Evolutionary conservation across 2,797 vertebrate genomes (phyloP), one percentile per base, ranked within the genome.

Genomic region (Acropternis orthonyx): DNA sequence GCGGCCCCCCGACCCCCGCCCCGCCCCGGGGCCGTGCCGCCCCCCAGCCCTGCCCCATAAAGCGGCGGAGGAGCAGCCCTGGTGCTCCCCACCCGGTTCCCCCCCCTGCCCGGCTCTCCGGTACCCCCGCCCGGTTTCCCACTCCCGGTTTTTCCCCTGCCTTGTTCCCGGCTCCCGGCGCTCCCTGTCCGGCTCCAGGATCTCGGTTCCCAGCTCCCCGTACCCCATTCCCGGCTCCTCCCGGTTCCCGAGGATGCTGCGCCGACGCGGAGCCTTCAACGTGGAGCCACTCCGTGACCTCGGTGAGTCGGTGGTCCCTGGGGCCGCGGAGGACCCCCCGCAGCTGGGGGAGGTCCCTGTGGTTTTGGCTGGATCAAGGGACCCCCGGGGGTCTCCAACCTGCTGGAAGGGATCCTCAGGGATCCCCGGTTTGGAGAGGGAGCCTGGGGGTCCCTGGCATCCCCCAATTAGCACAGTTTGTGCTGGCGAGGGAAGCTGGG

Each of bases 341-440:
- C 3, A 23, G n/a, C 10, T 11, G 6, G 39, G 24, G 12, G 24
- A 10, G 27, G 3, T 30, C 32, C 18, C 8, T 32, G 12, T 14
- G 15, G 44, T 43, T 23, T n/a, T 37, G 15, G 19, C 21, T 49
- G 72, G 27, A 9, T 3, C 30, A 12, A 23, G 51, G 56, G 14
- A 7, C 23, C 10, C 17, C 12, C 2, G 19, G 4, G 4, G 5
- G 1, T 22, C 26, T 52, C 27, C 43, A n/a, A 2, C 3, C 0
- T 14, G 24, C 52, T 36, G 52, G 30, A n/a, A 7, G 27, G 21
- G 21, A 48, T 27, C 55, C 74, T 67, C 21, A 3, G n/a, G n/a
- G 54, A 5, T 36, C 44, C 39, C 36, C 7, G 12, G 1, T 37
- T 37, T 8, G 39, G 8, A 82, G 24, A 16, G 14, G 23, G 54